Base-by-base conservation (phyloP, 2,113 vertebrate species). In the Indicator indicator region DNA sequence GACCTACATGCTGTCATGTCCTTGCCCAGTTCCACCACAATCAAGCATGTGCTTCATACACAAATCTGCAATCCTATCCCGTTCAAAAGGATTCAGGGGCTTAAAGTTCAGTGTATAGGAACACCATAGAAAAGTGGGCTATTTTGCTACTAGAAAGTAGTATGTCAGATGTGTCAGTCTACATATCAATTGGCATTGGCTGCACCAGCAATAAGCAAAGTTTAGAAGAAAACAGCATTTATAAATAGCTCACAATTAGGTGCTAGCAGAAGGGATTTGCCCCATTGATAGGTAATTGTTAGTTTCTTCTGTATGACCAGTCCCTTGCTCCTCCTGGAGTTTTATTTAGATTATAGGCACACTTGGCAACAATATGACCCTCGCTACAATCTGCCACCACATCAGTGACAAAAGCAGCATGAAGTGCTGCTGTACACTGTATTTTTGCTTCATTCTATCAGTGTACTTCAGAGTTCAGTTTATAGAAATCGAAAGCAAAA, bases 401-500 rank as follows among this genome's bases (percentile, higher is more conserved):
- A 40, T 93, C 75, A 92, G 78, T 59, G 83, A 92, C 74, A 94
- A 78, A 94, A 79, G 55, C 23, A 91, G 42, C 33, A 80, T 60
- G 68, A 90, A 95, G 90, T 62, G 86, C 23, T 52, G 50, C 23
- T 19, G 24, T 69, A 78, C 12, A 11, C 10, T 74, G 17, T 46
- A 69, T 91, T 95, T 92, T 92, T 79, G 42, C 26, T 87, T 95
- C 72, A 95, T 90, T 87, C 67, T 62, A 72, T 76, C n/a, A n/a
- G 23, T 16, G 4, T 75, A 74, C 76, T 94, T 94, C 27, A 89
- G 81, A 92, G 5, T 74, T 63, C 48, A 50, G 16, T 19, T 28
- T 63, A 84, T 18, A 89, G 78, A 91, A 88, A 94, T 33, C 32
- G 72, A 60, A 91, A 86, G 26, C 48, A 93, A 91, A 69, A 36